Conservation (phyloP, 2,888 invertebrate genomes). For the Chymomyza fuscimana region DNA sequence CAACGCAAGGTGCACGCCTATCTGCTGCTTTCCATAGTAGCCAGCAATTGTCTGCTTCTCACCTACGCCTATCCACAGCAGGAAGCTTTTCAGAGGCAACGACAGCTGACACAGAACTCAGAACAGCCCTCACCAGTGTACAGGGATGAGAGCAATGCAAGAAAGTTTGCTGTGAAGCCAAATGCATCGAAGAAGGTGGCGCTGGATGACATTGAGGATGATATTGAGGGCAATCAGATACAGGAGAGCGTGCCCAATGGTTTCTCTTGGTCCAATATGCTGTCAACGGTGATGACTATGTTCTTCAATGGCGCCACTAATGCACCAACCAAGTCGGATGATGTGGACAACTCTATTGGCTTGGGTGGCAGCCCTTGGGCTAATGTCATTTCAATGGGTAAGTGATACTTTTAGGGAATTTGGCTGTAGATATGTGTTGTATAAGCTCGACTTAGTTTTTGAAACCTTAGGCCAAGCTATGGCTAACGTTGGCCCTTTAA, state of each 20-base stretch:
- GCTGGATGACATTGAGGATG: conserved; percentile 90
- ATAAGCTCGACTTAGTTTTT: too few relatives aligned
- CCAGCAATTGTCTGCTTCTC: conserved; percentile 84
- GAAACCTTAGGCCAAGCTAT: too few relatives aligned
- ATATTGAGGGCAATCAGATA: conserved; percentile 88
- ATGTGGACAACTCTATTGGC: conserved; percentile 83
- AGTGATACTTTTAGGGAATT: conserved; percentile 10
- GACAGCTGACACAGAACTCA: conserved; percentile 37
- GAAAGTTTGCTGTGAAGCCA: conserved; percentile 94
- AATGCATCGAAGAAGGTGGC: conserved; percentile 94
- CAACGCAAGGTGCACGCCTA: conserved; percentile 85
- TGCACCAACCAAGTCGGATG: conserved; percentile 89
- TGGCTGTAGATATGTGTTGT: too few relatives aligned
- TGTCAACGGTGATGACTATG: conserved; percentile 93
- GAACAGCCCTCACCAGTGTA: conserved; percentile 71
- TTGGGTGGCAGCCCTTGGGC: conserved; percentile 92
- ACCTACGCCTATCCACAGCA: conserved; percentile 85
- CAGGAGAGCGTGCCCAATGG: conserved; percentile 84
- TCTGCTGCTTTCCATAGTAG: conserved; percentile 85
- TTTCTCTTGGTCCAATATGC: conserved; percentile 93
- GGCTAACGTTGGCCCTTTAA: too few relatives aligned
- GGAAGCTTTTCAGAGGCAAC: conserved; percentile 72
- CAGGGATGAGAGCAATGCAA: conserved; percentile 61
- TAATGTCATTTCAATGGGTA: conserved; percentile 89
- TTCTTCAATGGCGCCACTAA: conserved; percentile 85